Conservation (phyloP, 2,113 vertebrate species). For the Nothoprocta perdicaria region DNA sequence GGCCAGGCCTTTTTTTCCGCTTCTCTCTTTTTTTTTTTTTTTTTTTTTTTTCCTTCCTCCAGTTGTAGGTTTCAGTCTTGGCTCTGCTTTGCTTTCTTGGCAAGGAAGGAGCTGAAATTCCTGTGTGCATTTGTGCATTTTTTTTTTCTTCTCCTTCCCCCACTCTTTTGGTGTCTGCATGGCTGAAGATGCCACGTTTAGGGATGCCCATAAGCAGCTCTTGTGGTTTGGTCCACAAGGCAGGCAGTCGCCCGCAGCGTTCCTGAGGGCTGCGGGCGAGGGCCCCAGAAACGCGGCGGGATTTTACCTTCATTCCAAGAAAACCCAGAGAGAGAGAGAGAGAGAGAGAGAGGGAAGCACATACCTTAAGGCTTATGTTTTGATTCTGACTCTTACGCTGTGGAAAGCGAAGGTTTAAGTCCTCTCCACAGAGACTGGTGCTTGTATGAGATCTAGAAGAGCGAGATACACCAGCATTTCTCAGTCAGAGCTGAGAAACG, state of each 20-base stretch:
- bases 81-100: conserved; percentile 25
- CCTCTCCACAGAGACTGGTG: background rate
- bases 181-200: background rate
- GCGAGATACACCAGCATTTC: background rate
- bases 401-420: background rate
- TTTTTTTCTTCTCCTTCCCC: too few species aligned
- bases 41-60: rapidly evolving
- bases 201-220: background rate
- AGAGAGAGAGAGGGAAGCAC: background rate
- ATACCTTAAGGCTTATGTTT: conserved; percentile 22
- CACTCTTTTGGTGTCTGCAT: background rate
- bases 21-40: background rate
- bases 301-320: conserved; percentile 36
- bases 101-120: background rate
- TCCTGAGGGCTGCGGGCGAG: conserved; percentile 38
- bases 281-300: conserved; percentile 25
- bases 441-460: rapidly evolving
- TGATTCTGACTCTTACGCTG: background rate
- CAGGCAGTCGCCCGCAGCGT: conserved; percentile 10
- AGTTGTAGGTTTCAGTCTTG: conserved; percentile 20
- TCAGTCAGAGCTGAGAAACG: background rate
- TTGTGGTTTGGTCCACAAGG: conserved; percentile 6
- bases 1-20: background rate
- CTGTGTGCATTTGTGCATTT: background rate
- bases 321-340: background rate